These are phyloP conservation scores for Clavelina lepadiformis DNA, from an alignment of 23 tunicate species.

Conservation along the genomic window DNA sequence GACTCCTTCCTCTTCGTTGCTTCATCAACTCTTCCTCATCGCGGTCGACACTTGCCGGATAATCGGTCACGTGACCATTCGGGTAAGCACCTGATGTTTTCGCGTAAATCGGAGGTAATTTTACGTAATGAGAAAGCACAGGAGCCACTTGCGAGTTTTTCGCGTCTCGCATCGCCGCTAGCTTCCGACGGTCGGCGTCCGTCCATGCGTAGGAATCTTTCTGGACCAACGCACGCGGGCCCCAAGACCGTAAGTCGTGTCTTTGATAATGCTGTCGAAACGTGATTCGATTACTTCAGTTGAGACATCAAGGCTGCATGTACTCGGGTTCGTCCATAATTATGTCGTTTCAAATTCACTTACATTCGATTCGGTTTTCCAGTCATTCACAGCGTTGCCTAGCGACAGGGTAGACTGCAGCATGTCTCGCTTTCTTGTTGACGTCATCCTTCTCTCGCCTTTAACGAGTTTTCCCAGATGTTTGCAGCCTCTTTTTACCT, in stretches of 20 bases:
- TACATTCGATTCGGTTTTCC: conserved; percentile 81
- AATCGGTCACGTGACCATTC: conserved; percentile 11
- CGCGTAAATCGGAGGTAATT: conserved; percentile 77
- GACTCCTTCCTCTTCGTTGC: neutral
- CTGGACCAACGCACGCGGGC: conserved; percentile 60
- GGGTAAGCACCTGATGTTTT: conserved; percentile 26
- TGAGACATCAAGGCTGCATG: no score
- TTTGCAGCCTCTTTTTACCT: conserved; percentile 41
- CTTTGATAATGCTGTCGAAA: conserved; percentile 62
- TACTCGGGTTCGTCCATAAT: no score
- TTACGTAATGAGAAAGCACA: conserved; percentile 37
- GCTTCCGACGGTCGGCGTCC: conserved; percentile 45
- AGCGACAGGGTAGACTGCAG: conserved; percentile 62
- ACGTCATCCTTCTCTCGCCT: conserved; percentile 71
- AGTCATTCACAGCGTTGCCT: conserved; percentile 59
- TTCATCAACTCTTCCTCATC: no score
- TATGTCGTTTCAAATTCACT: no score
- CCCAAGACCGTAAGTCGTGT: conserved; percentile 78
- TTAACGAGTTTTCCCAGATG: conserved; percentile 41
- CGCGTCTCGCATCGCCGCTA: conserved; percentile 53
- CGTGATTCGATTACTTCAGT: no score
- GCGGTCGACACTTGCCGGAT: neutral
- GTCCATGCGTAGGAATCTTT: conserved; percentile 91
- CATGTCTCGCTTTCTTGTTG: conserved; percentile 67
- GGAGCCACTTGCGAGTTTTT: conserved; percentile 44